Evolutionary conservation across 2,797 vertebrate species (phyloP).

Genomic region (Oreortyx pictus): DNA sequence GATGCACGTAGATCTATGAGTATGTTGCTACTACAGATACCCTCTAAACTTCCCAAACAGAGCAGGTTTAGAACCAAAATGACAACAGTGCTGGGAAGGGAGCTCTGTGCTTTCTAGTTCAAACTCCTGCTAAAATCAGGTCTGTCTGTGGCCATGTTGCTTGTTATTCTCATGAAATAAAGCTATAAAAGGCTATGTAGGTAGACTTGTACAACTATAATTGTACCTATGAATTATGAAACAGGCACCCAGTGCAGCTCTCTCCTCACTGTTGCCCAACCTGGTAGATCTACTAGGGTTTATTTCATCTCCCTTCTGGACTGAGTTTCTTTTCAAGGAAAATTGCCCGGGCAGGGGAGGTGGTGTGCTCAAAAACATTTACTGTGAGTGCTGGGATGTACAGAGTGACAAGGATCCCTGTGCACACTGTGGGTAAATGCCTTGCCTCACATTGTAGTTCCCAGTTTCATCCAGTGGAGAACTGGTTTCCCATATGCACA

Average conservation of each 20-base stretch:
- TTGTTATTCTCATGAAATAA: background rate
- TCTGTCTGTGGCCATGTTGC: background rate
- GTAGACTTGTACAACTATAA: background rate
- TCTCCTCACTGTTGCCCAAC: background rate
- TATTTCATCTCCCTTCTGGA: background rate
- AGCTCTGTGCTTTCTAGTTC: background rate
- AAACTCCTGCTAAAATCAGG: background rate
- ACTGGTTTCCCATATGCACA: background rate
- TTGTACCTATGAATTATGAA: rapidly evolving
- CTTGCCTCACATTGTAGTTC: background rate
- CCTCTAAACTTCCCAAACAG: background rate
- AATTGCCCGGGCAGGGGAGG: background rate
- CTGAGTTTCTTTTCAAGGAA: background rate
- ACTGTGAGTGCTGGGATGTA: rapidly evolving
- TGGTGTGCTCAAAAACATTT: background rate
- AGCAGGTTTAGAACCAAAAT: background rate
- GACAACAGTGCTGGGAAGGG: background rate
- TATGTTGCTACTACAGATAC: background rate
- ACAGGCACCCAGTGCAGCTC: rapidly evolving
- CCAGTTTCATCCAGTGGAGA: background rate
- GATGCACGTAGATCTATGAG: background rate
- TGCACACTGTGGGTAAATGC: background rate
- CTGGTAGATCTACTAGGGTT: background rate
- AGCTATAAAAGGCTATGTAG: background rate
- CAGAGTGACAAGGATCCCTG: background rate